A percentile compares a stretch with the other conserved stretches of the same genome.
phyloP scores from a whole-genome alignment of 2,113 vertebrate species.

The Zingel zingel region DNA sequence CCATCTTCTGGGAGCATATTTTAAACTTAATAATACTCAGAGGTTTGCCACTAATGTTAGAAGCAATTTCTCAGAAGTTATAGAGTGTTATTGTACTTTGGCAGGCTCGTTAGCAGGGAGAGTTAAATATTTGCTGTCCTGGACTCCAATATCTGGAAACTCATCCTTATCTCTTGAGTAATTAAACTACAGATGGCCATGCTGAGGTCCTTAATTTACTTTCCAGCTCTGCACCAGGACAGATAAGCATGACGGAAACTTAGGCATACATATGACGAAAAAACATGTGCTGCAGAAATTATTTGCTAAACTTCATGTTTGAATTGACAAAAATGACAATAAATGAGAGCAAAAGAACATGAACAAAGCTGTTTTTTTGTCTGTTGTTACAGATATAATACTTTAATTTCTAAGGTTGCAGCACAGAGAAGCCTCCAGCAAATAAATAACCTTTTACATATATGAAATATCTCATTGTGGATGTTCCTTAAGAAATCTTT shows the following conservation, averaged over 20 bases:
- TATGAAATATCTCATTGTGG: not conserved
- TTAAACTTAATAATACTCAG: constrained; percentile 2
- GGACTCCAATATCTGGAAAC: constrained; percentile 52
- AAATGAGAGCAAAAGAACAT: not conserved
- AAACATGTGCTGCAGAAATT: not conserved
- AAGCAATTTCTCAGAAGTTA: constrained; percentile 40
- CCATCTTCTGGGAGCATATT: constrained; percentile 6
- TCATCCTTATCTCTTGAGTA: constrained; percentile 65
- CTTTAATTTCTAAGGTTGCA: not conserved
- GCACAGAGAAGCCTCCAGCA: not conserved
- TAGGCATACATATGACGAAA: not conserved
- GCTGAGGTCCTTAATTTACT: constrained; percentile 47
- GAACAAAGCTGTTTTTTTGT: constrained; percentile 5
- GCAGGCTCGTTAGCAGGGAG: constrained; percentile 38
- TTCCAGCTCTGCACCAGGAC: constrained; percentile 12
- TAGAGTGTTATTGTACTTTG: constrained; percentile 43
- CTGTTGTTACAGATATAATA: not conserved
- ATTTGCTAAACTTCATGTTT: not conserved
- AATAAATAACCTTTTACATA: not conserved
- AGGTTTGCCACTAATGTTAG: constrained; percentile 6
- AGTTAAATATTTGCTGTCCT: constrained; percentile 73
- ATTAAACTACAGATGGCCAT: constrained; percentile 41
- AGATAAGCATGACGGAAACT: constrained; percentile 44
- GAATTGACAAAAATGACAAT: not conserved
- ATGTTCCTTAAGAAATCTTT: not conserved